phyloP scores from a whole-genome alignment of 2,888 invertebrate genomes.

The Tholera decimalis region DNA sequence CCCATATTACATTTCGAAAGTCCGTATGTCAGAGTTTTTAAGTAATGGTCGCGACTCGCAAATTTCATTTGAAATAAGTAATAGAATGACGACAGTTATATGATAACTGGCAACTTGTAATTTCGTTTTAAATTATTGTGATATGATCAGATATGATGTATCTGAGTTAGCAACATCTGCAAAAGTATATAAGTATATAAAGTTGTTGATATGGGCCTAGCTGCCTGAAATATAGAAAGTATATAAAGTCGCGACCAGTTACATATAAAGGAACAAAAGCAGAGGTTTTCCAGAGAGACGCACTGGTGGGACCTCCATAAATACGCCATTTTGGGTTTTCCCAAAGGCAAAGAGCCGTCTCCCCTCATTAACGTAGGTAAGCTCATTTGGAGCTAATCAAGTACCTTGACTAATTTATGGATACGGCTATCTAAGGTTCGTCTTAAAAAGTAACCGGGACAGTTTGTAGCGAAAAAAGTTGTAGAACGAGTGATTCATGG shows the following conservation, averaged over 20 bases:
- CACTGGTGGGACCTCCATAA: neutral
- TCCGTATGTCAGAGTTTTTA: slow-evolving; percentile 65
- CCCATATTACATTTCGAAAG: slow-evolving; percentile 35
- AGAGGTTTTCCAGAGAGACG: neutral
- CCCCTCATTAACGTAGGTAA: slow-evolving; percentile 15
- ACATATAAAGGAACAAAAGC: no score
- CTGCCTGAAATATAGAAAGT: no score
- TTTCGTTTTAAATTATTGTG: slow-evolving; percentile 3
- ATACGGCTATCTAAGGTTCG: neutral
- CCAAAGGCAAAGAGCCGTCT: slow-evolving; percentile 1
- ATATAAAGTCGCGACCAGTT: no score
- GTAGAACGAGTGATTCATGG: no score
- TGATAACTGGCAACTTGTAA: neutral
- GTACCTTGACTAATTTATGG: slow-evolving; percentile 30
- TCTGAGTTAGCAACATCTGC: no score
- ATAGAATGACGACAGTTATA: slow-evolving; percentile 28
- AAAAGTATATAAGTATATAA: no score
- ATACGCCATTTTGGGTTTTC: neutral
- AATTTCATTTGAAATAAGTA: slow-evolving; percentile 40
- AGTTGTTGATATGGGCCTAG: no score
- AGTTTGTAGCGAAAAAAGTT: neutral
- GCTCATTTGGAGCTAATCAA: slow-evolving; percentile 14
- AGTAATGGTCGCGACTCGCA: slow-evolving; percentile 61
- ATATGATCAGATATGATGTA: no score
- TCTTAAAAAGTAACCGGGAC: neutral